Conservation (phyloP, 2,113 vertebrate genomes). For the Chaetodon auriga region DNA sequence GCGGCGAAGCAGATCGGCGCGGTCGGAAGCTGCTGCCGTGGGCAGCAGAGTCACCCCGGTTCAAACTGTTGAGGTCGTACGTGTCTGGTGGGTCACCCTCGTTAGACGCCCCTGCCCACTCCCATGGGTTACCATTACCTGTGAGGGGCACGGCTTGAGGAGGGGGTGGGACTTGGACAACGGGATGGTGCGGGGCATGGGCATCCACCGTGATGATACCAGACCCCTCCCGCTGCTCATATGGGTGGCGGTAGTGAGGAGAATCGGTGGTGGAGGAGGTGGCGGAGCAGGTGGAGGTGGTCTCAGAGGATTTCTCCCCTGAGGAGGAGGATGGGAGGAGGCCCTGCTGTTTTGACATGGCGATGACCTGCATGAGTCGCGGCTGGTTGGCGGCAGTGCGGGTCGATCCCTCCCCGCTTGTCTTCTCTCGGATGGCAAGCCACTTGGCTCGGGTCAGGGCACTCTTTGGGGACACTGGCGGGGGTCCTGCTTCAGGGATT, state of each 20-base stretch:
- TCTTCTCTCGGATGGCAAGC: conserved; percentile 92
- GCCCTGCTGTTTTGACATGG: conserved; percentile 93
- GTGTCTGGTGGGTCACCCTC: conserved; percentile 66
- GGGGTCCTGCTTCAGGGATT: conserved; percentile 88
- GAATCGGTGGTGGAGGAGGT: conserved; percentile 83
- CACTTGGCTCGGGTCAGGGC: conserved; percentile 92
- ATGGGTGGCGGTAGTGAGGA: conserved; percentile 87
- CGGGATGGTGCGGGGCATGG: conserved; percentile 90
- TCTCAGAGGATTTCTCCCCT: conserved; percentile 86
- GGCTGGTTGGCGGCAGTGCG: conserved; percentile 86
- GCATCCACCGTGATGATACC: conserved; percentile 92
- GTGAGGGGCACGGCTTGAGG: conserved; percentile 44
- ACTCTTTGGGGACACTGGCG: conserved; percentile 83
- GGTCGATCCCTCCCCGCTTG: conserved; percentile 39
- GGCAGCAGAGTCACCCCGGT: conserved; percentile 64
- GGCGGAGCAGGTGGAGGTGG: conserved; percentile 85
- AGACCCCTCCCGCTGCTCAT: conserved; percentile 85
- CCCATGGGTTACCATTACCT: conserved; percentile 82
- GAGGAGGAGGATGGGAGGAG: conserved; percentile 76
- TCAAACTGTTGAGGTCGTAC: conserved; percentile 87
- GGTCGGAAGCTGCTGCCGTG: conserved; percentile 80
- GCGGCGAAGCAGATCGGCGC: conserved; percentile 82
- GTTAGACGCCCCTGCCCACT: conserved; percentile 84
- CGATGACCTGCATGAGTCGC: conserved; percentile 90
- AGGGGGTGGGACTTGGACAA: conserved; percentile 79